A percentile compares a stretch with the other conserved stretches of the same genome.
Conservation (phyloP, 2,113 vertebrate genomes). For the Leucopsar rothschildi region DNA sequence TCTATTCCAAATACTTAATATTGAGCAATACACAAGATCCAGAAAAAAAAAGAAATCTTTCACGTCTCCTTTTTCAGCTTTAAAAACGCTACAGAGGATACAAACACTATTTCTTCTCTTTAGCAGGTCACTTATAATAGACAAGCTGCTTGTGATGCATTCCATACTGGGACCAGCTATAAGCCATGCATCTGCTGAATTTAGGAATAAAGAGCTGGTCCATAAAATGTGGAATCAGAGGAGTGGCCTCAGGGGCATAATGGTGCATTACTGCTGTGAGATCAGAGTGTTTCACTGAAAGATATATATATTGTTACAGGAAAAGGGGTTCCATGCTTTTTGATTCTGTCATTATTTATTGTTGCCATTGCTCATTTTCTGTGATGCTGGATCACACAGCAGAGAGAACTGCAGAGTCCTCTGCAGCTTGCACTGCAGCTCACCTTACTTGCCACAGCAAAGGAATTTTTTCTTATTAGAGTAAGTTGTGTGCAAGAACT, state of each 20-base stretch:
- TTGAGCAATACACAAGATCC: not conserved
- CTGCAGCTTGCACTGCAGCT: not conserved
- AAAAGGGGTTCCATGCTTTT: slow-evolving; percentile 35
- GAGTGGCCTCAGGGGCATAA: slow-evolving; percentile 52
- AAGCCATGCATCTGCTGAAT: slow-evolving; percentile 52
- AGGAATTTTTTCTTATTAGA: not conserved
- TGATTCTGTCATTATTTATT: slow-evolving; percentile 50
- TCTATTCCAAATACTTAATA: not conserved
- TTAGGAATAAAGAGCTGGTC: slow-evolving; percentile 53
- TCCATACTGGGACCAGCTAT: slow-evolving; percentile 55
- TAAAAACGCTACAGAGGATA: slow-evolving; percentile 44
- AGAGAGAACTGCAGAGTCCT: not conserved
- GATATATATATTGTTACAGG: slow-evolving; percentile 55
- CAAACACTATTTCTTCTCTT: slow-evolving; percentile 36
- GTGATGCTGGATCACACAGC: not conserved
- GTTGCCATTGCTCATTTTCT: not conserved
- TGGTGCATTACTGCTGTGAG: slow-evolving; percentile 41
- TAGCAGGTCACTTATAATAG: slow-evolving; percentile 48
- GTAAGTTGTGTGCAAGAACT: not conserved
- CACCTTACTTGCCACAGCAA: not conserved
- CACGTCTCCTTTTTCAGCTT: not conserved
- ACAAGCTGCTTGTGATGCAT: slow-evolving; percentile 64
- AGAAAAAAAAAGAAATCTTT: not conserved
- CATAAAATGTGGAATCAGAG: slow-evolving; percentile 59
- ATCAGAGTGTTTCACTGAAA: slow-evolving; percentile 50